Percentiles rank a stretch among this genome's conserved stretches.
phyloP scores from a whole-genome alignment of 2,113 vertebrate genomes.

The Tragelaphus strepsiceros region DNA sequence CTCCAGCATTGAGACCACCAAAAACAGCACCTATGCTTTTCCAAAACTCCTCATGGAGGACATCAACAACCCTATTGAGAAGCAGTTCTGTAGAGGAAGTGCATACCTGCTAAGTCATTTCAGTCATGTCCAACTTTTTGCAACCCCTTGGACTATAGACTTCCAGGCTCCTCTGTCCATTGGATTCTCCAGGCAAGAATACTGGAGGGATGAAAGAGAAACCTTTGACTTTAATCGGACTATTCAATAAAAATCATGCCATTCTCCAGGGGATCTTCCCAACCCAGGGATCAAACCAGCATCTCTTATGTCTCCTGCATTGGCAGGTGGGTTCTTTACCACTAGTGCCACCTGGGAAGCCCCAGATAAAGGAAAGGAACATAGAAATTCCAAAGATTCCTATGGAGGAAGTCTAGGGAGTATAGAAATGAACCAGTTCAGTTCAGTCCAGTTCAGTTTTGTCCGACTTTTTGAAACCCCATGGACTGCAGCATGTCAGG shows the following conservation, averaged over 20 bases:
- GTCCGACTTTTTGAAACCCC: accelerated
- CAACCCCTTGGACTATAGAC: background rate
- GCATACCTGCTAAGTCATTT: background rate
- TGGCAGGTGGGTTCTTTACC: background rate
- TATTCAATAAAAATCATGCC: background rate
- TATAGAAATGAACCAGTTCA: background rate
- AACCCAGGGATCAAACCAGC: background rate
- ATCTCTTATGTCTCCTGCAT: background rate
- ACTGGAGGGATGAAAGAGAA: background rate
- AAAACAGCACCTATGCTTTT: background rate
- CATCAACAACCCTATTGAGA: background rate
- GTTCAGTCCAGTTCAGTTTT: background rate
- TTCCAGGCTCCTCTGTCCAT: background rate
- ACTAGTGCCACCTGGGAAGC: background rate
- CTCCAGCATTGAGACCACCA: background rate
- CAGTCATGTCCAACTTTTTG: background rate
- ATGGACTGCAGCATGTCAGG: background rate
- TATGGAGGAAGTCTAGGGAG: background rate
- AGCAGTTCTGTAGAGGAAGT: background rate
- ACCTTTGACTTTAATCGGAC: background rate
- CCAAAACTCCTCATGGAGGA: background rate
- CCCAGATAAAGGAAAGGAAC: background rate
- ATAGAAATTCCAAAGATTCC: background rate
- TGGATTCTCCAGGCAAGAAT: background rate
- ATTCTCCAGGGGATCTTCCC: background rate